Evolutionary conservation across 2,888 invertebrate species (phyloP), one percentile per base, ranked within the genome.

Genomic region (Lepidochrysops patricia): DNA sequence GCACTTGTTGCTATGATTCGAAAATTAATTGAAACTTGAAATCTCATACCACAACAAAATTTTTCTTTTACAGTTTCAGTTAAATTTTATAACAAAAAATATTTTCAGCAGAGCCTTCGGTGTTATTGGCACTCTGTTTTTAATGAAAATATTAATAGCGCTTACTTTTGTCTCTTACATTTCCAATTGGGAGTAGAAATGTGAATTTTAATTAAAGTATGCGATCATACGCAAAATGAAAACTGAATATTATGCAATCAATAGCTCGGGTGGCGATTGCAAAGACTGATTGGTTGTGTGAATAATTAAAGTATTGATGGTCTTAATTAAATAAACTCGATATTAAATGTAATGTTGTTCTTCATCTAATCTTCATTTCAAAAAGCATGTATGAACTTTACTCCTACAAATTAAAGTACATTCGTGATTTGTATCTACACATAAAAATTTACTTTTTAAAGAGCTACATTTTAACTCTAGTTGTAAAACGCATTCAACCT

Each of bases 131-230:
- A 13, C 13, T 26, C 26, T 13, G 26, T n/a, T 25, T 50, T 54
- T 32, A 54, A 32, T 54, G 54, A 54, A 54, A 54, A 32, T 54
- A 54, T 32, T 32, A 54, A 60, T 27, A 43, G 29, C 29, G 32
- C 23, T 32, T 19, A 27, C 25, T 57, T 60, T 49, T 49, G 7
- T 19, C n/a, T 26, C 27, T 35, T 57, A 13, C 12, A 15, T 29
- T 48, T 27, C 12, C 43, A 43, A 49, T 34, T 35, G 19, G 1
- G 23, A 57, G 9, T 29, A 12, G 35, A 34, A 34, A 37, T 25
- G 25, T 37, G 25, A 27, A 15, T 34, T 59, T 32, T 52, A 35
- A 35, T 52, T n/a, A 59, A 52, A 34, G 19, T 58, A 13, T 48
- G 9, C 48, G 32, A 35, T 5, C 25, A 13, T n/a, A 57, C 34